phyloP scores from a whole-genome alignment of 2,797 vertebrate genomes.

The Amblyraja radiata region DNA sequence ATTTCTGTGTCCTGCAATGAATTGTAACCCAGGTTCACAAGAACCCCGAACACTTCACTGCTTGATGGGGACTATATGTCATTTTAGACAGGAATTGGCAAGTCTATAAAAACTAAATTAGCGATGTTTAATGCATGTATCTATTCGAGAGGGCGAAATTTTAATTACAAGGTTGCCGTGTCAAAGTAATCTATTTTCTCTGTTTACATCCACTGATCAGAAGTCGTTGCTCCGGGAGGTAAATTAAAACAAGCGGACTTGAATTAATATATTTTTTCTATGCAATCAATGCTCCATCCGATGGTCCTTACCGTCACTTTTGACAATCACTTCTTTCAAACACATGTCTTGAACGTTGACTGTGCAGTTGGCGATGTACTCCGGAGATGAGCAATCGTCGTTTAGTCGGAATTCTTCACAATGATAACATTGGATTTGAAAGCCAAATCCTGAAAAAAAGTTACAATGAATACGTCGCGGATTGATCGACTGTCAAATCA shows the following conservation, averaged over 20 bases:
- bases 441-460: conserved; percentile 62
- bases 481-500: neutral
- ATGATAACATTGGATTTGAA: conserved; percentile 98
- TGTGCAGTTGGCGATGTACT: conserved; percentile 93
- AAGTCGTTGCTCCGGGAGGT: neutral
- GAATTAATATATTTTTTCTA: conserved; percentile 2
- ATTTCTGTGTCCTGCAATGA: conserved; percentile 7
- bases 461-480: neutral
- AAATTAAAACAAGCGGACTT: conserved; percentile 4
- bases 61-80: conserved; percentile 48
- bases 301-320: conserved; percentile 74
- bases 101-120: conserved; percentile 57
- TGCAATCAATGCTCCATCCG: neutral
- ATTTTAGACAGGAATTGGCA: conserved; percentile 51
- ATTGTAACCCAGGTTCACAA: neutral
- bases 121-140: conserved; percentile 48
- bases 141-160: conserved; percentile 55
- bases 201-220: conserved; percentile 39
- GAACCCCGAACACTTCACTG: conserved; percentile 10
- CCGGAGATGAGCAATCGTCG: conserved; percentile 84
- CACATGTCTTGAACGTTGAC: conserved; percentile 97
- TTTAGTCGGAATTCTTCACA: conserved; percentile 90
- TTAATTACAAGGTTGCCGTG: conserved; percentile 55
- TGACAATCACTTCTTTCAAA: conserved; percentile 93
- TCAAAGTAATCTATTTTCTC: conserved; percentile 58